Conservation (phyloP, 2,797 vertebrate species). For the Characodon lateralis region DNA sequence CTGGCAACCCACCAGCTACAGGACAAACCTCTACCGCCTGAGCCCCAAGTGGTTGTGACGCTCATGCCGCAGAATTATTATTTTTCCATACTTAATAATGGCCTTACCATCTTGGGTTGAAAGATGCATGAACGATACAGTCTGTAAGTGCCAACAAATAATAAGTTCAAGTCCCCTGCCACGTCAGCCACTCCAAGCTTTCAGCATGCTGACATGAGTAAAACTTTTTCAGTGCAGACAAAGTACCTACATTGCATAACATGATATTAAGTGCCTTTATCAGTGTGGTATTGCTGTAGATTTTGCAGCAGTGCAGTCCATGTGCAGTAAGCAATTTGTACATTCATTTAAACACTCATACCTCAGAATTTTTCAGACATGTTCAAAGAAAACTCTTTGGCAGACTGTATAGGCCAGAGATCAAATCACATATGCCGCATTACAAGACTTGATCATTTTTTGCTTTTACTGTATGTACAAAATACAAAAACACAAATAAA, state of each 20-base stretch:
- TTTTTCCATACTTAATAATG: background rate
- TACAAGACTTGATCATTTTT: background rate
- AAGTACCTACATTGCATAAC: background rate
- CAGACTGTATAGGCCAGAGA: background rate
- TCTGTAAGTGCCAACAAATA: background rate
- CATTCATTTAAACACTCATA: background rate
- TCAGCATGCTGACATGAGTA: background rate
- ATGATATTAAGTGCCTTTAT: background rate
- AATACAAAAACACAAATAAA: background rate
- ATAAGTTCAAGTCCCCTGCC: background rate
- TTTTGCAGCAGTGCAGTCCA: background rate
- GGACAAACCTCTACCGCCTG: too few species aligned
- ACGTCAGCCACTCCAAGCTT: too few species aligned
- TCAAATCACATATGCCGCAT: background rate
- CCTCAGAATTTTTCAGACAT: background rate
- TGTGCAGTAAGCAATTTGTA: background rate
- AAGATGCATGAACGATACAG: background rate
- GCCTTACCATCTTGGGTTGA: background rate
- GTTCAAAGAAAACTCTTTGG: background rate
- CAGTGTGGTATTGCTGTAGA: background rate
- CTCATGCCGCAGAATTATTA: background rate
- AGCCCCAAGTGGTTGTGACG: too few species aligned
- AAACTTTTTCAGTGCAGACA: background rate
- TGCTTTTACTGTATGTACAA: background rate
- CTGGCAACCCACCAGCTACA: too few species aligned